phyloP scores from a whole-genome alignment of 64 coral and sea anemone species.

The Porites australiensis region DNA sequence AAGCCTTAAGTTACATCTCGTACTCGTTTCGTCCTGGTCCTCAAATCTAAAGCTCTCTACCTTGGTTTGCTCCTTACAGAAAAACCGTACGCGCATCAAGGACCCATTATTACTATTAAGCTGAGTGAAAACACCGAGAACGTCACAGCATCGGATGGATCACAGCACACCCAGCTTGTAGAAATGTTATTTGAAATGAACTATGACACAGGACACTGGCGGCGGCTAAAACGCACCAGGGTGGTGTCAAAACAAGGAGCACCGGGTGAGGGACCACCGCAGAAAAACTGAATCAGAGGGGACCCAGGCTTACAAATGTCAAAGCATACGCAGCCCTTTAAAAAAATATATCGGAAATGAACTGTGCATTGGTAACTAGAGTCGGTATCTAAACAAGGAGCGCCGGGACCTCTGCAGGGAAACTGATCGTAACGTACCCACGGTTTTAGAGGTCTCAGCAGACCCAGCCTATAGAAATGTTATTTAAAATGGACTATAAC shows the following conservation, averaged over 20 bases:
- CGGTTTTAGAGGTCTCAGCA: constrained; percentile 74
- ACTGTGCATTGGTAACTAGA: no score
- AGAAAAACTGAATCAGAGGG: neutral
- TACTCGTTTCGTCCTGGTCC: no score
- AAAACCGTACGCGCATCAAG: constrained; percentile 92
- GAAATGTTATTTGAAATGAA: constrained; percentile 99
- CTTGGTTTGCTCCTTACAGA: constrained; percentile 59
- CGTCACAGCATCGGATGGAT: constrained; percentile 47
- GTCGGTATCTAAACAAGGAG: no score
- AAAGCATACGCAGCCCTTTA: constrained; percentile 75
- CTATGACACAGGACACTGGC: constrained; percentile 96
- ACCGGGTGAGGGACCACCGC: neutral
- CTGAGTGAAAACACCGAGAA: constrained; percentile 94
- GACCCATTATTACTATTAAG: constrained; percentile 94
- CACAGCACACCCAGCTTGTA: constrained; percentile 84
- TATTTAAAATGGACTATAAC: constrained; percentile 98
- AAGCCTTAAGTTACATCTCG: no score
- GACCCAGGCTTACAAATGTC: neutral
- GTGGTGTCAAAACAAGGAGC: constrained; percentile 79
- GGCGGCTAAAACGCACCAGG: constrained; percentile 92
- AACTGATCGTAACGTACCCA: no score
- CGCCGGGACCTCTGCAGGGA: no score
- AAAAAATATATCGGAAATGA: no score
- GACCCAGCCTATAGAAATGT: constrained; percentile 93
- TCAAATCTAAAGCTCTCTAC: neutral